Evolutionary conservation across 2,797 vertebrate species (phyloP).

Genomic region (Neostethus bicornis): DNA sequence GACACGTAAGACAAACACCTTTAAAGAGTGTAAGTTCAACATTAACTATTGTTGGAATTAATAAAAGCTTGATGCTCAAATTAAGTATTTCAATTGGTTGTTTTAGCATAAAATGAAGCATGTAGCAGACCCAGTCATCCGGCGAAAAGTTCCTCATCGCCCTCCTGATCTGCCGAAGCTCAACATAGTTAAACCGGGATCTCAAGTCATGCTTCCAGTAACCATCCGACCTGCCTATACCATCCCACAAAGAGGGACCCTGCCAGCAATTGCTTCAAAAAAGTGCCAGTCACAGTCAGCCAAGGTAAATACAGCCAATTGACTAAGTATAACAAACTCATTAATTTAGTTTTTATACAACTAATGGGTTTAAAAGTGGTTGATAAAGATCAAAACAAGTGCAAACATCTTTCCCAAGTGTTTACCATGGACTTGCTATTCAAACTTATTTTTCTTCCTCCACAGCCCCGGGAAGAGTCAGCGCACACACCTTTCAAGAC

Average conservation of each 20-base stretch:
- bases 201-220: conserved; percentile 69
- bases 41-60: neutral
- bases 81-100: neutral
- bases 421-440: conserved; percentile 44
- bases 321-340: conserved; percentile 1
- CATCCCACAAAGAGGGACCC: conserved; percentile 59
- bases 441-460: conserved; percentile 44
- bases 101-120: conserved; percentile 71
- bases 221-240: conserved; percentile 67
- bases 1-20: conserved; percentile 78
- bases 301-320: conserved; percentile 76
- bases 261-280: conserved; percentile 73
- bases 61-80: neutral
- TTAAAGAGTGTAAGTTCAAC: conserved; percentile 61
- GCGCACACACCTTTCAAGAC: conserved; percentile 68
- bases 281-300: conserved; percentile 74
- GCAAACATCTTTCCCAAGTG: conserved; percentile 7
- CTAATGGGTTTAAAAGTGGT: neutral
- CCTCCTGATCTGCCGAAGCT: conserved; percentile 79
- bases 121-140: conserved; percentile 56
- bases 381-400: neutral
- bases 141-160: conserved; percentile 54
- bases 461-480: conserved; percentile 82
- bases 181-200: conserved; percentile 67
- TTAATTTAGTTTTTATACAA: neutral